Base-by-base conservation (phyloP, 2,113 vertebrate genomes). In the Pongo abelii region DNA sequence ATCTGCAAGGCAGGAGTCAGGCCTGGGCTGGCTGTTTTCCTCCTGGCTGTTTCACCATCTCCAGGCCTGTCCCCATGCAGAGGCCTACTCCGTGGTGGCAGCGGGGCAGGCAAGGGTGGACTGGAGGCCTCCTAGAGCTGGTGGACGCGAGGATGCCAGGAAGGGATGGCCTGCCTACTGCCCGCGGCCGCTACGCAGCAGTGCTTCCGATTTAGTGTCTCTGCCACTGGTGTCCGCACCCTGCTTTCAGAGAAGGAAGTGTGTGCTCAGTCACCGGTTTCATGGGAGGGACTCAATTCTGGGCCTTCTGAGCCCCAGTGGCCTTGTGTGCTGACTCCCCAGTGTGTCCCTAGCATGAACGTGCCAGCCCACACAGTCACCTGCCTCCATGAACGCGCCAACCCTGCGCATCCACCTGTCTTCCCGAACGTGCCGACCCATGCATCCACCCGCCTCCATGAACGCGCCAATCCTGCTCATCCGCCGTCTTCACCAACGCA, bases 161-260 rank as follows among this genome's bases (percentile, higher is more conserved):
- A 16, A 6, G 57, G 32, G n/a, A 50, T 46, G 3, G 52, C 79
- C 38, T 5, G 30, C 78, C 48, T 12, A 6, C 40, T 2, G 6
- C 57, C 10, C 2, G 7, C 0, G 0, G 77, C n/a, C 78, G 12
- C 67, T 1, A 16, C 3, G 27, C 38, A 3, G 6, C 3, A 35
- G 14, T n/a, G 72, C 12, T 38, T 25, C 50, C 20, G 40, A 50
- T 40, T 30, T 48, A 22, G 48, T 18, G 30, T 38, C 6, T 18
- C 17, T 2, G 52, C n/a, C 2, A 12, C 57, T 2, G 30, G 61
- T 61, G 18, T 25, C 8, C 0, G 23, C 1, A 16, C 1, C 52
- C 30, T 25, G 18, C 30, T 87, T 67, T 38, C 8, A 70, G 87
- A 70, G 16, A 55, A 61, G n/a, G 50, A 89, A 55, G 52, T 13